Evolutionary conservation across 1,140 invertebrate genomes (phyloP).

Genomic region (Panulirus ornatus): DNA sequence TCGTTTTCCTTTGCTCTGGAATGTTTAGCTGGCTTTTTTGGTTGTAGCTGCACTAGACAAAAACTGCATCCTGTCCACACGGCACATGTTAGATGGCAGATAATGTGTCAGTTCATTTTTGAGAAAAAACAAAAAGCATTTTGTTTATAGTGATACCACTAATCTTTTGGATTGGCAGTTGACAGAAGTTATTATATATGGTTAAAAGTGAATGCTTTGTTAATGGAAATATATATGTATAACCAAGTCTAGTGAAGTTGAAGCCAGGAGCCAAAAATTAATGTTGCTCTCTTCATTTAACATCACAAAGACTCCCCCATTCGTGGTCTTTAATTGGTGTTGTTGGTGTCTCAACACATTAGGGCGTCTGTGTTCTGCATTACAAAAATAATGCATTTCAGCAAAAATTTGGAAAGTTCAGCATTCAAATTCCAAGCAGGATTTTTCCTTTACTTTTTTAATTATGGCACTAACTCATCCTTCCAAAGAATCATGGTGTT

Average conservation of each 20-base stretch:
- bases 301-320: not conserved
- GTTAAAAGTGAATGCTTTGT: not conserved
- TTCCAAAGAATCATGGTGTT: constrained; percentile 3
- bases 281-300: not conserved
- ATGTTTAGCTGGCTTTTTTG: constrained; percentile 55
- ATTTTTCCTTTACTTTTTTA: not conserved
- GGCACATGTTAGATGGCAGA: constrained; percentile 18
- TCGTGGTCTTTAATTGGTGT: not conserved
- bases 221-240: too few relatives aligned
- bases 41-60: constrained; percentile 56
- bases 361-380: not conserved
- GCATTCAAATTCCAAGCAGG: not conserved
- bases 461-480: not conserved
- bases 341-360: not conserved
- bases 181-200: not conserved
- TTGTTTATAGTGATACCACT: too few relatives aligned
- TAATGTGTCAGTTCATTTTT: not conserved
- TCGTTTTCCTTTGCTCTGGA: not conserved
- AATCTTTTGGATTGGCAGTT: too few relatives aligned
- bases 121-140: not conserved
- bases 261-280: constrained; percentile 2
- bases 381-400: not conserved
- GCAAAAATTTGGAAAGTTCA: not conserved
- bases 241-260: constrained; percentile 29
- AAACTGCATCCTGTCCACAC: constrained; percentile 20